Evolutionary conservation across 2,797 vertebrate species (phyloP), one percentile per base, ranked within the genome.

Genomic region (Oryzias sinensis): DNA sequence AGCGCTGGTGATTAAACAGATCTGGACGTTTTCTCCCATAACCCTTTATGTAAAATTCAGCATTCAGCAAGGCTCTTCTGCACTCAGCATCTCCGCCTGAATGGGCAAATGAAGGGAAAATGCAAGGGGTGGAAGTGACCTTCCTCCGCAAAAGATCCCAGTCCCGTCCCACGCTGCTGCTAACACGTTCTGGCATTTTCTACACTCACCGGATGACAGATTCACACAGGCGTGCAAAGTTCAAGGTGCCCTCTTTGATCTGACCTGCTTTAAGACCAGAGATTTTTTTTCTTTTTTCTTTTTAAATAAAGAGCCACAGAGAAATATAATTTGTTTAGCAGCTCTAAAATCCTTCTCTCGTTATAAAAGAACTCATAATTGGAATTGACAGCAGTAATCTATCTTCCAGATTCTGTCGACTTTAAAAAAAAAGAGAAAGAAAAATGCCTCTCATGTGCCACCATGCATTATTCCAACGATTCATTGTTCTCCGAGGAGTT

Each of bases 141-240:
- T 66, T n/a, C 62, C 68, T 66, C 68, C 29, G 0, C 65, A 48
- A 9, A 59, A 64, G 62, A 69, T 59, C 53, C 18, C 2, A 25
- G 58, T 51, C 22, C 22, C 7, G 43, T 64, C 60, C 29, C 33
- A 3, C 24, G 33, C 64, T 50, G 41, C 62, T n/a, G 66, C 70
- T 76, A 75, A 81, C 55, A 17, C 18, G 14, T 49, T 87, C 76
- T 70, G 73, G 74, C 80, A 83, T 82, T 79, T 82, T 55, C 52
- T 60, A 73, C 76, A 73, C 66, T 44, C 50, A 1, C 54, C 4
- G 29, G 22, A 58, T 53, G 73, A 62, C 72, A 65, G 72, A n/a
- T 58, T 56, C 58, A 49, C 59, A 55, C 6, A 52, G 66, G 58
- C 5, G 4, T 56, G 57, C 56, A 62, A 52, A 67, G 79, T 72